These are phyloP conservation scores for Salmo trutta DNA, from an alignment of 2,797 vertebrate genomes.

Conservation along the genomic window DNA sequence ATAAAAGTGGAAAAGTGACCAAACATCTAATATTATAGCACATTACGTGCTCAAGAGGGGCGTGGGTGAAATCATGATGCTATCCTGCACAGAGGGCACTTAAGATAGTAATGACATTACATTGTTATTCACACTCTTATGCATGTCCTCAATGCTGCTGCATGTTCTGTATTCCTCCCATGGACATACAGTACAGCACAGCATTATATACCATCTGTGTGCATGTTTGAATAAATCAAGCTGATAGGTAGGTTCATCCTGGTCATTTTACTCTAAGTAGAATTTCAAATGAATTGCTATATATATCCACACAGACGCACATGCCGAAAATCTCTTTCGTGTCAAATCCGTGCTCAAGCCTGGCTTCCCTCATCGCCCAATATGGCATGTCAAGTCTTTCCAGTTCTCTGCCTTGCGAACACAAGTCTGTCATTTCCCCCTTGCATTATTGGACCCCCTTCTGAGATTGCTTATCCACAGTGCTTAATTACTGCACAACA, in stretches of 20 bases:
- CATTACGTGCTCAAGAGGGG: background rate
- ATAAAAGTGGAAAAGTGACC: too few species aligned
- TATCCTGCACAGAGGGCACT: background rate
- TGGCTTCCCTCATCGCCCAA: background rate
- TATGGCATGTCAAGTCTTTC: slow-evolving; percentile 14
- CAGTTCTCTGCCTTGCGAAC: slow-evolving; percentile 9
- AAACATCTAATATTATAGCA: background rate
- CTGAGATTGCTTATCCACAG: background rate
- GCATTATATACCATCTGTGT: background rate
- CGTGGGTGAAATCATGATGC: background rate
- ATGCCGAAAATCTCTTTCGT: background rate
- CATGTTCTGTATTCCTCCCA: background rate
- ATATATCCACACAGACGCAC: background rate
- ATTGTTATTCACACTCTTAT: background rate
- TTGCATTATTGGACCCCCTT: background rate
- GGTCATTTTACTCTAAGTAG: background rate
- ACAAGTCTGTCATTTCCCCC: slow-evolving; percentile 9
- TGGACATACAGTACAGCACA: background rate
- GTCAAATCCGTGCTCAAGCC: background rate
- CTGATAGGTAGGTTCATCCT: background rate
- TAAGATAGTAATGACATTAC: background rate
- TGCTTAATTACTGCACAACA: slow-evolving; percentile 26
- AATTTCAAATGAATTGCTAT: background rate
- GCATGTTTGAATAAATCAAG: background rate
- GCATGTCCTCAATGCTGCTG: background rate